phyloP scores from a whole-genome alignment of 2,797 vertebrate species.

The Fundulus diaphanus region DNA sequence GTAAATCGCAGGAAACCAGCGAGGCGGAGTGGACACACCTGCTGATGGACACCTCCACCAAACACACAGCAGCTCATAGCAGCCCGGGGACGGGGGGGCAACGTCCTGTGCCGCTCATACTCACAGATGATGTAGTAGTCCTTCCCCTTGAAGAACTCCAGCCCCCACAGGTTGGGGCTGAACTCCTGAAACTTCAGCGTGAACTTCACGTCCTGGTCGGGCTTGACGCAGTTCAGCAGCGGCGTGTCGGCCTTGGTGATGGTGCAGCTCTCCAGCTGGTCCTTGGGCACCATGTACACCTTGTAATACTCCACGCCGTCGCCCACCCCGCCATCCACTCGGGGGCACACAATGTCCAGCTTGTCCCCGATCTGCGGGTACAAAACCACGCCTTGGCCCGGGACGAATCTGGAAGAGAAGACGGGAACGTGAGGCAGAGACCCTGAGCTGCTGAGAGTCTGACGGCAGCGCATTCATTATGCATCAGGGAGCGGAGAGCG shows the following conservation, averaged over 20 bases:
- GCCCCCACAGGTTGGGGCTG: conserved; percentile 96
- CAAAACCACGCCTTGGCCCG: conserved; percentile 95
- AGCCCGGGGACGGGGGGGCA: background rate
- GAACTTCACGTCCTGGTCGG: conserved; percentile 99
- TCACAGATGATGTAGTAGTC: conserved; percentile 99
- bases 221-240: conserved; percentile 96
- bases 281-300: conserved; percentile 96
- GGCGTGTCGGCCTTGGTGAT: conserved; percentile 96
- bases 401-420: conserved; percentile 87
- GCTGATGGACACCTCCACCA: background rate
- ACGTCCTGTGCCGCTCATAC: conserved; percentile 63
- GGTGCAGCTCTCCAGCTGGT: conserved; percentile 95
- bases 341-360: conserved; percentile 99
- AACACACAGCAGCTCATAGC: background rate
- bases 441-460: conserved; percentile 14
- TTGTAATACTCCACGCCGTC: conserved; percentile 97
- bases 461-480: conserved; percentile 46
- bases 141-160: conserved; percentile 96
- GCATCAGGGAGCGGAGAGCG: conserved; percentile 40
- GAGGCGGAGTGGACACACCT: conserved; percentile 29
- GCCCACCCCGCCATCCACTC: conserved; percentile 89
- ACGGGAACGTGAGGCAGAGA: background rate
- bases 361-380: conserved; percentile 99
- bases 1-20: conserved; percentile 19
- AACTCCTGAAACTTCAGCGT: conserved; percentile 99